Conservation (phyloP, 1,140 invertebrate genomes). For the Drepana arcuata region DNA sequence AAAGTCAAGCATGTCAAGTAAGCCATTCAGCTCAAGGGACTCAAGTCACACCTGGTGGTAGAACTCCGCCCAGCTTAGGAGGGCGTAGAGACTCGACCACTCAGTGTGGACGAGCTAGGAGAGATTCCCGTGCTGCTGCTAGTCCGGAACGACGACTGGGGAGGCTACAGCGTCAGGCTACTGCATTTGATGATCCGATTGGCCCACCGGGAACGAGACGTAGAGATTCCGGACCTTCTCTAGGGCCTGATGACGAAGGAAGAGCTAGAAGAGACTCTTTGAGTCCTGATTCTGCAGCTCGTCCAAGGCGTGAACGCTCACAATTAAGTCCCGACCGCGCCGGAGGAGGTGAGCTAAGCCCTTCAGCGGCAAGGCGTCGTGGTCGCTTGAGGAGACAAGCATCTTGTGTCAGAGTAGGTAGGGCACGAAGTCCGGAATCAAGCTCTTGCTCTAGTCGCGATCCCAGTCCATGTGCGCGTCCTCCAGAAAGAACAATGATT, state of each 20-base stretch:
- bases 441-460: conserved; percentile 82
- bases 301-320: conserved; percentile 78
- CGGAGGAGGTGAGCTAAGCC: conserved; percentile 81
- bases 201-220: conserved; percentile 82
- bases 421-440: conserved; percentile 79
- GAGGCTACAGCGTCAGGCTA: conserved; percentile 86
- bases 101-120: conserved; percentile 79
- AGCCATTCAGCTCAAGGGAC: conserved; percentile 56
- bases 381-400: conserved; percentile 84
- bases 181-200: conserved; percentile 88
- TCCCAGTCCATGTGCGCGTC: conserved; percentile 80
- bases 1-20: conserved; percentile 13
- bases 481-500: conserved; percentile 79
- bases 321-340: conserved; percentile 85
- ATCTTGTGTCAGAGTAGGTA: conserved; percentile 76
- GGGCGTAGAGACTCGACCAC: conserved; percentile 87
- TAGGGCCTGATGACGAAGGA: conserved; percentile 83
- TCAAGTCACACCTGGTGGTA: conserved; percentile 64
- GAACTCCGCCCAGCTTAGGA: conserved; percentile 74
- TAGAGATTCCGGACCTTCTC: conserved; percentile 79
- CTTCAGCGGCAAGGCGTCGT: conserved; percentile 75
- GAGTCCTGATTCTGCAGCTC: conserved; percentile 88
- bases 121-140: conserved; percentile 79
- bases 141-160: conserved; percentile 81
- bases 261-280: conserved; percentile 86